These are phyloP conservation scores for Dendropsophus ebraccatus DNA, from an alignment of 2,113 vertebrate genomes.

Conservation along the genomic window DNA sequence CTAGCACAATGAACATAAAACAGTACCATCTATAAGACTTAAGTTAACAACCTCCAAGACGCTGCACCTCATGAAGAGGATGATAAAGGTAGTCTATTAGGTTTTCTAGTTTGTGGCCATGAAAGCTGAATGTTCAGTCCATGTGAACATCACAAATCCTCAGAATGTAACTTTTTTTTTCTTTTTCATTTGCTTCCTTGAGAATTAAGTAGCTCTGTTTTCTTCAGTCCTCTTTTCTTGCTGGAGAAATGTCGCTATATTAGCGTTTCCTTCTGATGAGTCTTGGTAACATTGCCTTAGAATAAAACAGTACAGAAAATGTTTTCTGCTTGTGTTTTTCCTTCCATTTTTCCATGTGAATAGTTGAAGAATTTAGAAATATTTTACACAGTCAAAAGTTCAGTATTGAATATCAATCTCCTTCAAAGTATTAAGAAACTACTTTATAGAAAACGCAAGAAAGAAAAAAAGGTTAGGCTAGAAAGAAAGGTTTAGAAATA, in stretches of 20 bases:
- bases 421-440: constrained; percentile 25
- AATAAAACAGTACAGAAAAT: constrained; percentile 28
- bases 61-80: background rate
- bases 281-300: background rate
- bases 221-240: constrained; percentile 21
- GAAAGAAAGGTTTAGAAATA: constrained; percentile 3
- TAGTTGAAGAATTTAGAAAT: constrained; percentile 34
- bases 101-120: constrained; percentile 28
- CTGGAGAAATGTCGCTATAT: constrained; percentile 16
- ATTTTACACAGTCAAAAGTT: constrained; percentile 22
- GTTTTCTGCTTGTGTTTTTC: background rate
- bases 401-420: constrained; percentile 16
- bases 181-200: constrained; percentile 1
- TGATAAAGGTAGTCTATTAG: background rate
- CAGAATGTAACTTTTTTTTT: background rate
- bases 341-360: background rate
- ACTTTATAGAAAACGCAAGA: constrained; percentile 1
- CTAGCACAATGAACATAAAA: constrained; percentile 8
- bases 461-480: constrained; percentile 1
- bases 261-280: constrained; percentile 19
- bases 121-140: background rate
- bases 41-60: constrained; percentile 16
- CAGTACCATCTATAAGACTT: background rate
- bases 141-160: background rate
- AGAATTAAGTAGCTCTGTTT: background rate